phyloP scores from a whole-genome alignment of 2,113 vertebrate species.

The Sarotherodon lohbergeri region DNA sequence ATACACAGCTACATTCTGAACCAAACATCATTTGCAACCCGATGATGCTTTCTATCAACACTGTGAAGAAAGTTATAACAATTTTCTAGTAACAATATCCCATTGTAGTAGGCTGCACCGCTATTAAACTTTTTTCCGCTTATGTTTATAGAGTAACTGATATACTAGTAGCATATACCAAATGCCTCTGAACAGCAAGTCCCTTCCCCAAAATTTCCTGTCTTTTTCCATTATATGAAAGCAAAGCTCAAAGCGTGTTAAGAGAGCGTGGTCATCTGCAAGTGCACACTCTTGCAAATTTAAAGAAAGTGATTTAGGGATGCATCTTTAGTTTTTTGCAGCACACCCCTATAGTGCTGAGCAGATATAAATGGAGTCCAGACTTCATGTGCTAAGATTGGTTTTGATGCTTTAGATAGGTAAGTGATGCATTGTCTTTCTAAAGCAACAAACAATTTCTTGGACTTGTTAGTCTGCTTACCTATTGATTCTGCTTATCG shows the following conservation, averaged over 20 bases:
- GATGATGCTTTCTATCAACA: not conserved
- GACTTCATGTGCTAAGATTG: not conserved
- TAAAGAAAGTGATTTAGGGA: not conserved
- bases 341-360: not conserved
- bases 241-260: not conserved
- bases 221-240: not conserved
- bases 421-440: not conserved
- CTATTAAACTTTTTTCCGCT: not conserved
- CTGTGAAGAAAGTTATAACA: not conserved
- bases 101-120: accelerated
- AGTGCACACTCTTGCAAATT: not conserved
- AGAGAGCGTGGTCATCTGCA: not conserved
- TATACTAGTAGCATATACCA: not conserved
- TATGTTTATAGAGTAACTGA: not conserved
- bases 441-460: not conserved
- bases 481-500: not conserved
- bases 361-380: not conserved
- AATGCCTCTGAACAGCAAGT: not conserved
- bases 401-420: not conserved
- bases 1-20: not conserved
- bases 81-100: not conserved
- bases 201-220: not conserved
- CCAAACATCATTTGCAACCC: not conserved
- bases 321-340: not conserved
- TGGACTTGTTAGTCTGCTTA: not conserved